Evolutionary conservation across 1,140 invertebrate species (phyloP).

Genomic region (Drosophila nigromelanica): DNA sequence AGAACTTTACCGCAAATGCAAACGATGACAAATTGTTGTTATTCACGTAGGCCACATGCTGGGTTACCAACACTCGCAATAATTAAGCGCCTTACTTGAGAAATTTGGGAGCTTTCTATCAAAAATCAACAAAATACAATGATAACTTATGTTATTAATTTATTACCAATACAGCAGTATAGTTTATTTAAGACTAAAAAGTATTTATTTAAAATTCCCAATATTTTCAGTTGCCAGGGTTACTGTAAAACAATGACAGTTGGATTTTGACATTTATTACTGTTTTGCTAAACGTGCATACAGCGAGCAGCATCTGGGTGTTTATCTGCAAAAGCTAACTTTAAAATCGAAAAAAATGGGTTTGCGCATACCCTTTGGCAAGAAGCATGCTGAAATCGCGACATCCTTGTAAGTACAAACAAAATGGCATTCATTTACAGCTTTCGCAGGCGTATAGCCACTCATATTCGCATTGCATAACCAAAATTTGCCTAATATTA

Average conservation of each 20-base stretch:
- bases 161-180: not conserved
- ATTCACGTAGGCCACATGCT: slow-evolving; percentile 47
- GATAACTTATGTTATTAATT: not conserved
- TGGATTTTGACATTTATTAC: slow-evolving; percentile 36
- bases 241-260: not conserved
- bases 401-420: slow-evolving; percentile 85
- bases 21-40: slow-evolving; percentile 52
- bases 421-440: too few species aligned
- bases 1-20: not conserved
- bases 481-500: slow-evolving; percentile 2
- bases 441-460: not conserved
- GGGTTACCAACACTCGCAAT: slow-evolving; percentile 14
- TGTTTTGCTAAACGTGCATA: slow-evolving; percentile 16
- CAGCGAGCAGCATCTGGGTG: slow-evolving; percentile 11
- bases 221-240: not conserved
- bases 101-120: not conserved
- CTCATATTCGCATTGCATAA: slow-evolving; percentile 61
- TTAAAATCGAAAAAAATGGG: slow-evolving; percentile 48
- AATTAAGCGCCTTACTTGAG: not conserved
- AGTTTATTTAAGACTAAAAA: not conserved
- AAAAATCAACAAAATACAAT: not conserved
- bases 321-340: slow-evolving; percentile 41
- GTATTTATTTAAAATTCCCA: not conserved
- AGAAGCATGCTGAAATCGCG: slow-evolving; percentile 78
- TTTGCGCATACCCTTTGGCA: slow-evolving; percentile 78